Evolutionary conservation across 1,140 invertebrate genomes (phyloP).

Genomic region (Coptotermes formosanus): DNA sequence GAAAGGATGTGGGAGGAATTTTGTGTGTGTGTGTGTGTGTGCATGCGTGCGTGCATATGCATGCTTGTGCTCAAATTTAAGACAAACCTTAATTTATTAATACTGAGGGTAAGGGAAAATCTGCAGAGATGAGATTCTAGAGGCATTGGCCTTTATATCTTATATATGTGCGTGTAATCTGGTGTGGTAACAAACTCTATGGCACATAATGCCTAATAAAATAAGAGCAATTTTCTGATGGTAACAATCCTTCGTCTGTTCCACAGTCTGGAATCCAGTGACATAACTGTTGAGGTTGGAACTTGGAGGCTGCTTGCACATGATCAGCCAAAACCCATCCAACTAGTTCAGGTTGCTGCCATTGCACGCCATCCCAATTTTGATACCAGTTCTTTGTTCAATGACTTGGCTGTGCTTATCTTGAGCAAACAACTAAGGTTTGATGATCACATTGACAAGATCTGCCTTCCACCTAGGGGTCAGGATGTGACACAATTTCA

Average conservation of each 20-base stretch:
- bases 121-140: no score
- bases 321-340: conserved; percentile 75
- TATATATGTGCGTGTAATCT: no score
- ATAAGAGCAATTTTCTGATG: not conserved
- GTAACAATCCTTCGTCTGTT: not conserved
- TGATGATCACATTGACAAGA: conserved; percentile 68
- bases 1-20: no score
- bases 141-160: no score
- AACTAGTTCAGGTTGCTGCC: conserved; percentile 66
- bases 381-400: conserved; percentile 56
- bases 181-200: no score
- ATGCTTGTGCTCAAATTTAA: no score
- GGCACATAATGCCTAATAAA: no score
- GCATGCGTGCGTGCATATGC: no score
- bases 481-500: conserved; percentile 47
- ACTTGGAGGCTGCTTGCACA: conserved; percentile 83
- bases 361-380: conserved; percentile 73
- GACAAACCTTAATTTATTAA: no score
- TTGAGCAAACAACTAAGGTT: conserved; percentile 59
- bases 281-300: conserved; percentile 73
- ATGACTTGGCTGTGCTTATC: conserved; percentile 73
- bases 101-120: no score
- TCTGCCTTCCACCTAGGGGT: conserved; percentile 61
- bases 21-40: no score
- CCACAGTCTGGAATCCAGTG: not conserved